Conservation (phyloP, 1,140 invertebrate genomes). For the Acromyrmex charruanus region DNA sequence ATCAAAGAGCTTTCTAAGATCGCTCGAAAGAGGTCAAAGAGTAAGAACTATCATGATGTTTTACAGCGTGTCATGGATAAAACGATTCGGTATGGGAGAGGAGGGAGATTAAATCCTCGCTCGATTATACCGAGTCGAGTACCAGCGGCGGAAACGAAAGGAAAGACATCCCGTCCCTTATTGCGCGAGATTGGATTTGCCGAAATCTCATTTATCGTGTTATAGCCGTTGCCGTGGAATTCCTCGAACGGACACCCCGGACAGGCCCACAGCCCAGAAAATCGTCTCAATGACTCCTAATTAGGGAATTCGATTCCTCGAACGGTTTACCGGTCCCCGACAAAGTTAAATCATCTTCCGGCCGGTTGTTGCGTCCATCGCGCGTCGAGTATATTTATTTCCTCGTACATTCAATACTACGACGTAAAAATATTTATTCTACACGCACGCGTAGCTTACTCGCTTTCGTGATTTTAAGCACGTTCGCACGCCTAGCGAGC, state of each 20-base stretch:
- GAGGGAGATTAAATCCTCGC: constrained; percentile 38
- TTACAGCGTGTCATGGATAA: constrained; percentile 70
- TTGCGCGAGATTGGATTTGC: constrained; percentile 49
- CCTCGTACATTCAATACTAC: not conserved
- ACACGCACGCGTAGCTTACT: constrained; percentile 49
- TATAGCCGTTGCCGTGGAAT: constrained; percentile 26
- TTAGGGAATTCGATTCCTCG: constrained; percentile 54
- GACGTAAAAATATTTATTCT: constrained; percentile 48
- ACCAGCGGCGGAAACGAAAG: constrained; percentile 39
- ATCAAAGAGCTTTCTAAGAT: constrained; percentile 70
- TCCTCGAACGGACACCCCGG: constrained; percentile 31
- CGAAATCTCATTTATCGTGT: constrained; percentile 46
- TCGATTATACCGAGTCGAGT: constrained; percentile 47
- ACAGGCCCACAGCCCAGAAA: constrained; percentile 22
- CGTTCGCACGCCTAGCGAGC: constrained; percentile 27
- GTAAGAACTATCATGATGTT: constrained; percentile 41
- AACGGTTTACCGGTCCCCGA: not conserved
- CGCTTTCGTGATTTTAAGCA: constrained; percentile 44
- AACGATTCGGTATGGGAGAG: constrained; percentile 26
- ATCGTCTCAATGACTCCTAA: constrained; percentile 45
- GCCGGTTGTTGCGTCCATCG: constrained; percentile 7
- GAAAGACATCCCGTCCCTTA: constrained; percentile 27
- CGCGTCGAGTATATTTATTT: constrained; percentile 26
- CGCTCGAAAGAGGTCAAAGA: constrained; percentile 60
- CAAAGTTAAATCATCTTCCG: constrained; percentile 36